These are phyloP conservation scores for Eucera pruinosa DNA, from an alignment of 2,888 invertebrate species.

Conservation along the genomic window DNA sequence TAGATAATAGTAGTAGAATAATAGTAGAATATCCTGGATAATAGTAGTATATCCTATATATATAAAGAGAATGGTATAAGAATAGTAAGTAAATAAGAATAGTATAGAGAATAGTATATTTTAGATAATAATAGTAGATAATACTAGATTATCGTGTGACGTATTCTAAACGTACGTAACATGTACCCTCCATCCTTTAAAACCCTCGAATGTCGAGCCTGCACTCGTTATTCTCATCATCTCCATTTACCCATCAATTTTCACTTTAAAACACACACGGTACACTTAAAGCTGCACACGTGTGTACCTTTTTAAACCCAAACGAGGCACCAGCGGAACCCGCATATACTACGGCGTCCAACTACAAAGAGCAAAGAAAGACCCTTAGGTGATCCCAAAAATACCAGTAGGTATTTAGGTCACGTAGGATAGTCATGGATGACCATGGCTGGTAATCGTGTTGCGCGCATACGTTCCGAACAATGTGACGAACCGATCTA, in stretches of 20 bases:
- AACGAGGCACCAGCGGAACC: background rate
- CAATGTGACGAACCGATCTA: slow-evolving; percentile 54
- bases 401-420: slow-evolving; percentile 37
- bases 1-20: no score
- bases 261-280: background rate
- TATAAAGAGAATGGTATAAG: no score
- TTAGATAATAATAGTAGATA: no score
- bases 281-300: background rate
- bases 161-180: no score
- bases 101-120: no score
- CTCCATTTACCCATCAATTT: slow-evolving; percentile 1
- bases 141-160: no score
- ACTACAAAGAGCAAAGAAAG: slow-evolving; percentile 6
- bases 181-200: no score
- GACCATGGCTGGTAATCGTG: slow-evolving; percentile 16
- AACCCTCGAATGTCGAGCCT: no score
- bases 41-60: no score
- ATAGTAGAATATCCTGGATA: no score
- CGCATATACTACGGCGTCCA: background rate
- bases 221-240: background rate
- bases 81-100: no score
- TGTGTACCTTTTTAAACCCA: background rate
- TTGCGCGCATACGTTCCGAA: slow-evolving; percentile 21
- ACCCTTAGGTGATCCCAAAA: slow-evolving; percentile 13
- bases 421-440: slow-evolving; percentile 12